These are phyloP conservation scores for Athalia cordata DNA, from an alignment of 2,888 invertebrate genomes.

Conservation along the genomic window DNA sequence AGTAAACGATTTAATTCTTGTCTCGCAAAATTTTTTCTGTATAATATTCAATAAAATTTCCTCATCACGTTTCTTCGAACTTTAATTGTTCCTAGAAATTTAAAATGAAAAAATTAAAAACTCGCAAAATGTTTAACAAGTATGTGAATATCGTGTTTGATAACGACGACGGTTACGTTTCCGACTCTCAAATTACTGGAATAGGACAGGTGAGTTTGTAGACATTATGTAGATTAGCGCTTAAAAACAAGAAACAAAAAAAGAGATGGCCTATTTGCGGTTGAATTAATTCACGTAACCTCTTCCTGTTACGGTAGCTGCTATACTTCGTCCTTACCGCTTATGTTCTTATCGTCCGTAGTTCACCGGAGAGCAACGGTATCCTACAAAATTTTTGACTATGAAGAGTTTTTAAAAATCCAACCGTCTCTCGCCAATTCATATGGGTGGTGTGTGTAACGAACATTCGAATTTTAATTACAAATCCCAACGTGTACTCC, in stretches of 20 bases:
- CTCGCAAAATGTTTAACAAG: conserved; percentile 57
- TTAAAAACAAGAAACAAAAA: conserved; percentile 2
- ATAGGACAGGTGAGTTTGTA: conserved; percentile 16
- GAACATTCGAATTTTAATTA: conserved; percentile 26
- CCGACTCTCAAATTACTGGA: conserved; percentile 54
- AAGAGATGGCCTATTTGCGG: background rate
- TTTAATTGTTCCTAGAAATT: background rate
- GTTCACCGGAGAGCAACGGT: background rate
- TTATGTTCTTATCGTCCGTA: background rate
- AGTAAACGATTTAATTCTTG: conserved; percentile 19
- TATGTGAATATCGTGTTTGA: conserved; percentile 52
- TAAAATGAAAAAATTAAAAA: background rate
- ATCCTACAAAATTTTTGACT: conserved; percentile 1
- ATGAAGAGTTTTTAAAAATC: background rate
- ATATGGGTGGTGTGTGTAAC: conserved; percentile 4
- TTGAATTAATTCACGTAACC: background rate
- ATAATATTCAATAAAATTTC: background rate
- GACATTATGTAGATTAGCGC: background rate
- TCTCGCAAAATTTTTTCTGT: background rate
- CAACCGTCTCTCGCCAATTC: conserved; percentile 2
- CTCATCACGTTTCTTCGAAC: too few species aligned
- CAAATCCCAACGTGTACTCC: conserved; percentile 13
- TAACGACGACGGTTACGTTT: conserved; percentile 61
- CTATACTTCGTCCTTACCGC: background rate
- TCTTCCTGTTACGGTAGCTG: background rate